Evolutionary conservation across 2,113 vertebrate species (phyloP), one percentile per base, ranked within the genome.

Genomic region (Antechinus flavipes): DNA sequence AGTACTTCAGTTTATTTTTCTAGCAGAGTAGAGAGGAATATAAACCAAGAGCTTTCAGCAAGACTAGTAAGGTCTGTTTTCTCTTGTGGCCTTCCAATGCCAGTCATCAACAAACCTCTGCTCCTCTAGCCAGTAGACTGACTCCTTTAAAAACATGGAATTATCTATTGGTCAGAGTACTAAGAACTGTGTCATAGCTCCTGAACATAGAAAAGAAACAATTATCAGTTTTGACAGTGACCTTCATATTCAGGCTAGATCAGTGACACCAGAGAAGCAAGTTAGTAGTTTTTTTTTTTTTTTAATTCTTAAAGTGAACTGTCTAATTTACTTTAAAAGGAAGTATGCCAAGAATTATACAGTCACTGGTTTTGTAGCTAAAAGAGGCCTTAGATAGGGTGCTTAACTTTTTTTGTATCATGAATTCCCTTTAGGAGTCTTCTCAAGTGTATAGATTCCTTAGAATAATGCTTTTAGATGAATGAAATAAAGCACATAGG

Each of bases 11-110:
- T 61, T 84, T 52, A 49, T 95, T 16, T 84, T 84, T 25, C 26
- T 2, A 0, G 76, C 54, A 90, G 95, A 2, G 25, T 92, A 93
- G 24, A 91, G 14, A 53, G 52, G 93, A 90, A 8, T 35, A 90
- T 10, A 7, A 93, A 8, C 19, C 91, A 91, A 94, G 35, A 42
- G 11, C 93, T 94, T 93, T 95, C 42, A 93, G 76, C 30, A 52
- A 91, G 90, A 92, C 11, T 22, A 84, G 8, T 26, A 84, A 93
- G 49, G 46, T 6, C 52, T 84, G 25, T 42, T 9, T 12, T 95
- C 50, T 25, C 25, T 84, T 25, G n/a, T 68, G 76, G 25, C 93
- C 2, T 23, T 89, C 26, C 19, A 50, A 76, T 84, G 68, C n/a
- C 26, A 61, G 2, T 42, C 9, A 95, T 55, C 25, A 42, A 89